Percentiles rank a stretch among this genome's conserved stretches.
Evolutionary conservation across 2,113 vertebrate genomes (phyloP).

Genomic region (Laticauda laticaudata): DNA sequence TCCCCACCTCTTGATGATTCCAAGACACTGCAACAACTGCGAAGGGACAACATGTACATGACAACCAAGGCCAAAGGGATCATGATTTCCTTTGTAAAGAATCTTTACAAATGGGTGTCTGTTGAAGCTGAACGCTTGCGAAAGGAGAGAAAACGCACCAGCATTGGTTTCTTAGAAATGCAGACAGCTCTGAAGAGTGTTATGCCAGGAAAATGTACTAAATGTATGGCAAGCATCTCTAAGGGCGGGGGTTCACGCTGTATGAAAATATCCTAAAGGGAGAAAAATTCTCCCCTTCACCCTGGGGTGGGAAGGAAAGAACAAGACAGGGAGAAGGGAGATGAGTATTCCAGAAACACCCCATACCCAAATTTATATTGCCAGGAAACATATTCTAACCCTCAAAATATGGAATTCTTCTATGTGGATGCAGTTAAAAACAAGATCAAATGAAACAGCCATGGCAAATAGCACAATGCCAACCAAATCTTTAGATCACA

Average conservation of each 20-base stretch:
- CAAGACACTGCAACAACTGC: slow-evolving; percentile 4
- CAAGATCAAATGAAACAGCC: background rate
- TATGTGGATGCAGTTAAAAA: background rate
- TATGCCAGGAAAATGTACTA: slow-evolving; percentile 7
- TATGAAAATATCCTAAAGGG: background rate
- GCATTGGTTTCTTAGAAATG: slow-evolving; percentile 24
- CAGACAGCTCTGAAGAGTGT: slow-evolving; percentile 15
- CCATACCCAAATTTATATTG: background rate
- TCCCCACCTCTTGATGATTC: background rate
- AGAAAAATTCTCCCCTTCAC: background rate
- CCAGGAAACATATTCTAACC: background rate
- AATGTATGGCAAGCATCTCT: background rate
- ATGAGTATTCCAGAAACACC: background rate
- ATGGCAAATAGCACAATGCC: background rate
- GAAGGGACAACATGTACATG: slow-evolving; percentile 7
- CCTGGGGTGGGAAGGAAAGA: slow-evolving; percentile 10
- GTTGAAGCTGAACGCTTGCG: slow-evolving; percentile 20
- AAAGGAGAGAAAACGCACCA: slow-evolving; percentile 5
- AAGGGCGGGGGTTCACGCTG: background rate
- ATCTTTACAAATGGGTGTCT: slow-evolving; percentile 27
- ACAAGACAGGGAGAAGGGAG: slow-evolving; percentile 18
- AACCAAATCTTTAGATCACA: background rate
- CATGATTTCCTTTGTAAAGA: slow-evolving; percentile 21
- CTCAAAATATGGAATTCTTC: slow-evolving; percentile 16
- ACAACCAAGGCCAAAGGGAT: slow-evolving; percentile 22